Evolutionary conservation across 2,113 vertebrate species (phyloP).

Genomic region (Cynocephalus volans): DNA sequence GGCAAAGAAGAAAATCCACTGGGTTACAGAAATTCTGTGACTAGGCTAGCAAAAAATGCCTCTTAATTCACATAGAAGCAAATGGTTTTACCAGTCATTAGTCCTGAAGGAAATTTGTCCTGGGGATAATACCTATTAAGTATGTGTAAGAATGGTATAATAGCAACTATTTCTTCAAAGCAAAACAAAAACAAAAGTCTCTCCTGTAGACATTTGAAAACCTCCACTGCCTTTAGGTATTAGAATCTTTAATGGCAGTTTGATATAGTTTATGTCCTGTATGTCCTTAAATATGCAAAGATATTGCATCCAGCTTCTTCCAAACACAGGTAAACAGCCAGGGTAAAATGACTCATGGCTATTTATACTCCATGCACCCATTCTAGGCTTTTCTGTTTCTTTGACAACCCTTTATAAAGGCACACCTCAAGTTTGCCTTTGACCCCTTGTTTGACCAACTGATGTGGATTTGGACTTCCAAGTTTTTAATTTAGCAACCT

Average conservation of each 20-base stretch:
- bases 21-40: background rate
- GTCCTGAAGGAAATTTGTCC: background rate
- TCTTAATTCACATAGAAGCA: background rate
- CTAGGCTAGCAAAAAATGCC: background rate
- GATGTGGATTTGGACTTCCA: background rate
- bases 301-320: background rate
- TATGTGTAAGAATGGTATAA: background rate
- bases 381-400: background rate
- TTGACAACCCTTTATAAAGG: background rate
- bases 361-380: background rate
- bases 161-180: constrained; percentile 20
- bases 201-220: background rate
- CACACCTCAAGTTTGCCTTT: background rate
- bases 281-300: background rate
- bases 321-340: background rate
- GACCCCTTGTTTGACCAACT: background rate
- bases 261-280: background rate
- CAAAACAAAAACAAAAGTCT: background rate
- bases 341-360: background rate
- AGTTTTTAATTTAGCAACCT: background rate
- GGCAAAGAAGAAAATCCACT: background rate
- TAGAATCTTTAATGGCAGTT: background rate
- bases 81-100: background rate
- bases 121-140: background rate
- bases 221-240: background rate